Percentiles rank a stretch among this genome's conserved stretches.
These are phyloP conservation scores for Enteromius trimaculatus DNA, from an alignment of 2,797 vertebrate species.

Conservation along the genomic window DNA sequence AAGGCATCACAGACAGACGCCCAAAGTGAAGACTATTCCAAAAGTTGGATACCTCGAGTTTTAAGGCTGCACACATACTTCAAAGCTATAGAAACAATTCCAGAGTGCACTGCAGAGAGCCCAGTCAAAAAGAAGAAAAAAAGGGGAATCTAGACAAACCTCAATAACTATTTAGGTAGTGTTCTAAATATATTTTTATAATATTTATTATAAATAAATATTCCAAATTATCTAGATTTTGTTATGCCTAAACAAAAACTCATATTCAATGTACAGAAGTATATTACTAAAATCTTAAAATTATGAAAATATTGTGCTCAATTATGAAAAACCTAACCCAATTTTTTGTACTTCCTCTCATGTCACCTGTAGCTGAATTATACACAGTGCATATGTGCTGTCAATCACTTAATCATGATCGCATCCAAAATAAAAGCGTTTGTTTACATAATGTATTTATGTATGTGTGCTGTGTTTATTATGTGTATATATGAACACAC, in stretches of 20 bases:
- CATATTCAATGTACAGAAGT: not conserved
- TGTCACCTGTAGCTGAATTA: not conserved
- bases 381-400: no score
- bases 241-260: not conserved
- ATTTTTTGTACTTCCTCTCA: not conserved
- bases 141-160: no score
- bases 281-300: not conserved
- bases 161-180: not conserved
- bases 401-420: no score
- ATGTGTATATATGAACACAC: no score
- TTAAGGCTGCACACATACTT: no score
- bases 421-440: no score
- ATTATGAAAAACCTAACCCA: not conserved
- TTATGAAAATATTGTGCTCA: not conserved
- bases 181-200: not conserved
- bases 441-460: no score
- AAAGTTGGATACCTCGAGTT: not conserved
- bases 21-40: not conserved
- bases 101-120: not conserved
- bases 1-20: not conserved
- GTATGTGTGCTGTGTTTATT: no score
- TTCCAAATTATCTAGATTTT: not conserved
- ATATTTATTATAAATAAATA: no score
- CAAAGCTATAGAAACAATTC: not conserved
- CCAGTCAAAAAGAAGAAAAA: not conserved